These are phyloP conservation scores for Podarcis cretensis DNA, from an alignment of 2,113 vertebrate genomes.

Conservation along the genomic window DNA sequence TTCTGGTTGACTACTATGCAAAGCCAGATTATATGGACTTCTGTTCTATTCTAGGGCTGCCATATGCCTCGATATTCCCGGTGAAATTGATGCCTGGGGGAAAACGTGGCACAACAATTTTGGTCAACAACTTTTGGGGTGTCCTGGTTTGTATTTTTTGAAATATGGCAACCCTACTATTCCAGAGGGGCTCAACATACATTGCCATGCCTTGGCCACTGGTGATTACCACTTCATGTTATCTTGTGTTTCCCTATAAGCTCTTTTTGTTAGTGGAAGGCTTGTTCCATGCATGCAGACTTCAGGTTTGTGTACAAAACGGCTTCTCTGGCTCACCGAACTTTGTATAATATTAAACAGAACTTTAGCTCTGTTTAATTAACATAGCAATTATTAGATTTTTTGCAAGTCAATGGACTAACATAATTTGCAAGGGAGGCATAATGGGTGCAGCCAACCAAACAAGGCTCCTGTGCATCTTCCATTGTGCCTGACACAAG, in stretches of 20 bases:
- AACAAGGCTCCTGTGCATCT: not conserved
- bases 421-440: not conserved
- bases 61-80: no score
- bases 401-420: constrained; percentile 15
- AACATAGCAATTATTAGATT: not conserved
- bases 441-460: constrained; percentile 10
- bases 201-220: not conserved
- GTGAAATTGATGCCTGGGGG: no score
- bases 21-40: no score
- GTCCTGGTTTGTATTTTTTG: no score
- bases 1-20: no score
- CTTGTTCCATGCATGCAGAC: not conserved
- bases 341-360: not conserved
- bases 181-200: no score
- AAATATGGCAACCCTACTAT: no score
- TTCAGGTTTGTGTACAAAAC: not conserved
- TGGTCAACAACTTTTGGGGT: no score
- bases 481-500: not conserved
- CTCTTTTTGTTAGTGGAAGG: not conserved
- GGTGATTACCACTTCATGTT: not conserved
- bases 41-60: no score
- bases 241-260: not conserved
- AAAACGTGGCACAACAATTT: no score
- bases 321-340: not conserved
- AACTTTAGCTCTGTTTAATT: not conserved